These are phyloP conservation scores for Galbula dea DNA, from an alignment of 2,113 vertebrate genomes.

Conservation along the genomic window DNA sequence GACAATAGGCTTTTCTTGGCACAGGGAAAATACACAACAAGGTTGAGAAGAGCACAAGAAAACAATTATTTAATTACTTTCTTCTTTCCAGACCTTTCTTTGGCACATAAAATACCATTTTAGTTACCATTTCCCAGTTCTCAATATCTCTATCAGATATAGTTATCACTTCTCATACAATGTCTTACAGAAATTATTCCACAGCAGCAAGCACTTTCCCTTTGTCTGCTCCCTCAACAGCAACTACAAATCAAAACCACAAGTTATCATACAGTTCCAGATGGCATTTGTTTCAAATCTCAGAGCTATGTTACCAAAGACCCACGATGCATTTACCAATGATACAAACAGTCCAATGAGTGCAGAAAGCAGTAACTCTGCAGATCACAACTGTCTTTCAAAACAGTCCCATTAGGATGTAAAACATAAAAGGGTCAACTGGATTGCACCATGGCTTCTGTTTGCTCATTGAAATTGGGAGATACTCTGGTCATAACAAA, in stretches of 20 bases:
- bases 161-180: background rate
- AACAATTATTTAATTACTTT: background rate
- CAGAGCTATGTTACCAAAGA: background rate
- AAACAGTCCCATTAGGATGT: background rate
- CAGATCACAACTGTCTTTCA: background rate
- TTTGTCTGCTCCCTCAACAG: background rate
- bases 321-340: background rate
- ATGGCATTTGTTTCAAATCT: background rate
- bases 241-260: background rate
- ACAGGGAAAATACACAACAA: background rate
- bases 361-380: background rate
- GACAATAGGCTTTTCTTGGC: background rate
- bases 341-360: background rate
- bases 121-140: background rate
- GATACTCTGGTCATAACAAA: background rate
- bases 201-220: background rate
- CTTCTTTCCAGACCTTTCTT: background rate
- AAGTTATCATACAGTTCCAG: background rate
- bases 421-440: background rate
- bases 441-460: background rate
- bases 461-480: background rate
- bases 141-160: background rate
- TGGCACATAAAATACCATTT: background rate
- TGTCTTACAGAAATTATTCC: background rate
- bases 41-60: background rate